Evolutionary conservation across 1,140 invertebrate genomes (phyloP).

Genomic region (Drosophila biarmipes): DNA sequence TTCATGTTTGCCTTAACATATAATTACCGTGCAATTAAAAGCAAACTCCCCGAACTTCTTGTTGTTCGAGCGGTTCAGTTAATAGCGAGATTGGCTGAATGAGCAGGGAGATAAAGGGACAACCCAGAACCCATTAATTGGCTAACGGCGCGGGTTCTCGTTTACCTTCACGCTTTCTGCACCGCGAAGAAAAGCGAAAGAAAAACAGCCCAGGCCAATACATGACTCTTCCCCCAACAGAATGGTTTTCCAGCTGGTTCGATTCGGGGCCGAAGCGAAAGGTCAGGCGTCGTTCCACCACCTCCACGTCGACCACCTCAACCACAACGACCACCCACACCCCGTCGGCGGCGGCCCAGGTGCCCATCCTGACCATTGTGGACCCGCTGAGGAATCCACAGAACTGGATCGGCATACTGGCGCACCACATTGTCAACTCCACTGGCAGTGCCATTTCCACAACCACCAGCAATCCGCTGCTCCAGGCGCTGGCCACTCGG

Average conservation of each 20-base stretch:
- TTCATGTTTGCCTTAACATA: not conserved
- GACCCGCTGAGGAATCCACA: constrained; percentile 80
- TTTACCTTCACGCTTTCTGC: constrained; percentile 44
- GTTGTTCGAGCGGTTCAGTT: constrained; percentile 5
- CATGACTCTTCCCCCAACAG: constrained; percentile 32
- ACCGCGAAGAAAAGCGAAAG: not conserved
- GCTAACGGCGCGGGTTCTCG: constrained; percentile 27
- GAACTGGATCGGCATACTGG: constrained; percentile 82
- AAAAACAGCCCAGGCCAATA: not conserved
- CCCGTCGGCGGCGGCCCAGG: constrained; percentile 59
- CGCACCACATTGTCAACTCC: constrained; percentile 79
- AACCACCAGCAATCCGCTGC: constrained; percentile 61
- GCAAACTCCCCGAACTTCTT: not conserved
- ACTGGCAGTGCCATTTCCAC: constrained; percentile 42
- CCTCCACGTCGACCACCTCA: constrained; percentile 69
- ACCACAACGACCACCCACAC: constrained; percentile 61
- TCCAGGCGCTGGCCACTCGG: constrained; percentile 51
- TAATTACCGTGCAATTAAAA: constrained; percentile 18
- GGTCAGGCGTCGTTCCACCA: constrained; percentile 62
- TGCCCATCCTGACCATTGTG: constrained; percentile 79
- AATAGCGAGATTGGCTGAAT: constrained; percentile 38
- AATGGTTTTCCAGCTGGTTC: constrained; percentile 82
- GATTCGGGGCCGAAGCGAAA: constrained; percentile 64
- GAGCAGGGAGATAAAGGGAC: constrained; percentile 21
- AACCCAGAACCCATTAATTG: constrained; percentile 14